Evolutionary conservation across 1,140 invertebrate genomes (phyloP).

Genomic region (Philopotamus ludificatus): DNA sequence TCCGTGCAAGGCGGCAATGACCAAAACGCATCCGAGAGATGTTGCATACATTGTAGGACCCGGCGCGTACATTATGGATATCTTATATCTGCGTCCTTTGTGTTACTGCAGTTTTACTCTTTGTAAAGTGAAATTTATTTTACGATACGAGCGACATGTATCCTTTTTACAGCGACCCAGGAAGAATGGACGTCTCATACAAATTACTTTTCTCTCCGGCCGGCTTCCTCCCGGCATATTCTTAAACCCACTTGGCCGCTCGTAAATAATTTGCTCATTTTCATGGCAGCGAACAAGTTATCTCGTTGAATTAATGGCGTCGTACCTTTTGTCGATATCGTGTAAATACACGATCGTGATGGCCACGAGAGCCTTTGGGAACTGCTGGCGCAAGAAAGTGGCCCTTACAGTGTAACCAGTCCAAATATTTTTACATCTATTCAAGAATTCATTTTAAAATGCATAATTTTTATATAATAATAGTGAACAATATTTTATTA

Average conservation of each 20-base stretch:
- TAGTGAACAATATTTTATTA: too few species aligned
- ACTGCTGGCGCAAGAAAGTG: too few species aligned
- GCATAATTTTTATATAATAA: too few species aligned
- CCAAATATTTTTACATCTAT: too few species aligned
- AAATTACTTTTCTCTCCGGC: conserved; percentile 13
- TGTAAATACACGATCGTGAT: too few species aligned
- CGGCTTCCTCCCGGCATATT: conserved; percentile 14
- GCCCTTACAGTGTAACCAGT: too few species aligned
- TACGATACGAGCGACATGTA: conserved; percentile 29
- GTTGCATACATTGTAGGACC: conserved; percentile 8
- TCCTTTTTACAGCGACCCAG: conserved; percentile 21
- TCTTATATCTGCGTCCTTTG: conserved; percentile 10
- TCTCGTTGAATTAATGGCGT: neutral
- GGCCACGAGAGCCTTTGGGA: neutral
- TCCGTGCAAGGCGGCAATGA: neutral
- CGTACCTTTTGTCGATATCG: neutral
- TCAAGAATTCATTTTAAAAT: too few species aligned
- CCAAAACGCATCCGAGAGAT: conserved; percentile 2
- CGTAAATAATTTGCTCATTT: conserved; percentile 17
- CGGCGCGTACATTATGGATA: conserved; percentile 19
- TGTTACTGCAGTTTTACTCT: conserved; percentile 16
- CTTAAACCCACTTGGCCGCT: conserved; percentile 13
- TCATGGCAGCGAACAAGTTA: neutral
- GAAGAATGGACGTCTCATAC: conserved; percentile 24
- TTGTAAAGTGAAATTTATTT: conserved; percentile 34